Conservation (phyloP, 2,888 invertebrate genomes). For the Cataglyphis cursor region DNA sequence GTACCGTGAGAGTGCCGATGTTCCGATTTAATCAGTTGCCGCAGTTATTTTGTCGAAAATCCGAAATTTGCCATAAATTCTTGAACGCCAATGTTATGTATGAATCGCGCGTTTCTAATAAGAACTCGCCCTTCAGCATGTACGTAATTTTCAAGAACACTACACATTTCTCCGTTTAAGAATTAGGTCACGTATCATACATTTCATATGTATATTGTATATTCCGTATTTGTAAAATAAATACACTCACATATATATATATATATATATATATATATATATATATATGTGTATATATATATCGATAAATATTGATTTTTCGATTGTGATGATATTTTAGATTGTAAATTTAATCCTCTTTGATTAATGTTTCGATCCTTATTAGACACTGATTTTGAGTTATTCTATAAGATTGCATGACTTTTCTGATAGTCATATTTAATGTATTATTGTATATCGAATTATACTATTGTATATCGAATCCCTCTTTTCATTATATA, state of each 20-base stretch:
- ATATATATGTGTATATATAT: too few relatives aligned
- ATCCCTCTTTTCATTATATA: neutral
- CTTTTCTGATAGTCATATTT: neutral
- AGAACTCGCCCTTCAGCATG: slow-evolving; percentile 33
- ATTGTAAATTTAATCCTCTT: too few relatives aligned
- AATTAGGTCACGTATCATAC: slow-evolving; percentile 30
- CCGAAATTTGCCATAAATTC: slow-evolving; percentile 36
- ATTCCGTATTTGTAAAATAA: slow-evolving; percentile 8
- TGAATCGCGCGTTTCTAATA: slow-evolving; percentile 27
- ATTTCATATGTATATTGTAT: slow-evolving; percentile 3
- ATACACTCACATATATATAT: neutral
- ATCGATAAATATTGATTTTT: too few relatives aligned
- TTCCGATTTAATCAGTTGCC: slow-evolving; percentile 61
- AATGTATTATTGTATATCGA: neutral
- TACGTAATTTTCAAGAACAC: slow-evolving; percentile 28
- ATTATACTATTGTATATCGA: neutral
- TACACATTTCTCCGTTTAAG: slow-evolving; percentile 11
- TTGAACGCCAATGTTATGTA: slow-evolving; percentile 29
- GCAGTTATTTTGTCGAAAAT: slow-evolving; percentile 53
- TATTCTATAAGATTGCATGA: too few relatives aligned
- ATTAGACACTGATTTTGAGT: too few relatives aligned
- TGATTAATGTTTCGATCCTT: too few relatives aligned
- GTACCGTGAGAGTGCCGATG: slow-evolving; percentile 28
- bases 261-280: too few relatives aligned
- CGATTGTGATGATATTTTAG: too few relatives aligned